A percentile compares a stretch with the other conserved stretches of the same genome.
Evolutionary conservation across 1,140 invertebrate genomes (phyloP).

Genomic region (Drosophila athabasca): DNA sequence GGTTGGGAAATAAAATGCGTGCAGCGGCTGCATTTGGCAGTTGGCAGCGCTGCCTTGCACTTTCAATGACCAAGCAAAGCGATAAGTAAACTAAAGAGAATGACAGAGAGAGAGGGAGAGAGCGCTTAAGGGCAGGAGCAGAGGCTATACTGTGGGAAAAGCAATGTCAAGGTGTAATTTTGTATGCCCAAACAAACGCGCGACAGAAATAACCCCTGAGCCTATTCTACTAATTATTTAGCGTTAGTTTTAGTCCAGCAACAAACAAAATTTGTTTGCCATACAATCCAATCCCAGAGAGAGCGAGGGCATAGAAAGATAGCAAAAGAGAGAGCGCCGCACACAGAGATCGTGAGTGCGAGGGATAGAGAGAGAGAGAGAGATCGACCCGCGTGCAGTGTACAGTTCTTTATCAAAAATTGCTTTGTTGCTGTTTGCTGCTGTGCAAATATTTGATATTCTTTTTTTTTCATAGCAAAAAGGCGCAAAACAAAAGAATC

Average conservation of each 20-base stretch:
- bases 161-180: too few species aligned
- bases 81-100: conserved; percentile 44
- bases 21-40: conserved; percentile 21
- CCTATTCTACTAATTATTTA: too few species aligned
- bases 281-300: conserved; percentile 5
- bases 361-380: conserved; percentile 7
- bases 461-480: conserved; percentile 39
- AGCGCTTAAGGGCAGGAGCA: not conserved
- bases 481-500: conserved; percentile 45
- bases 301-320: not conserved
- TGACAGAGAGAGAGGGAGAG: not conserved
- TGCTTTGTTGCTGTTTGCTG: conserved; percentile 48
- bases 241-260: conserved; percentile 18
- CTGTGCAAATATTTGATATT: conserved; percentile 73
- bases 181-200: too few species aligned
- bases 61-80: conserved; percentile 73
- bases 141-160: conserved; percentile 16
- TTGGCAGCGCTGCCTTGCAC: conserved; percentile 62
- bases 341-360: not conserved
- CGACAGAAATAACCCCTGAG: too few species aligned
- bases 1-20: conserved; percentile 66
- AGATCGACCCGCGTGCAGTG: conserved; percentile 11
- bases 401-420: conserved; percentile 64
- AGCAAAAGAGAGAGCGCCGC: conserved; percentile 5
- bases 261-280: conserved; percentile 56